Evolutionary conservation across 2,113 vertebrate genomes (phyloP).

Genomic region (Delphinapterus leucas): DNA sequence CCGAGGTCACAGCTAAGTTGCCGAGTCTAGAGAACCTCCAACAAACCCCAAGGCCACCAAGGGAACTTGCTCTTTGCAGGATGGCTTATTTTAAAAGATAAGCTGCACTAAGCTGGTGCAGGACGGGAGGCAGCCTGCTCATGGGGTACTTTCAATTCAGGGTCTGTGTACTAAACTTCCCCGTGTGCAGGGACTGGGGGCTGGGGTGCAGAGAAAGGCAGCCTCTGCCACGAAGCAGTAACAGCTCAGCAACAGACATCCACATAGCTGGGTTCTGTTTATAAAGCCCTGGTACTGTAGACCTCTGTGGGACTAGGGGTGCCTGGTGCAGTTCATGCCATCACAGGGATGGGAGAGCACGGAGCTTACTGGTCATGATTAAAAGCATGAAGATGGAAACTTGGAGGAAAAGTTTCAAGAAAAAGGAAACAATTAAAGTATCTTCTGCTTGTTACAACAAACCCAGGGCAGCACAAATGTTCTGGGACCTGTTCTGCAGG

Average conservation of each 20-base stretch:
- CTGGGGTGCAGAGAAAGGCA: not conserved
- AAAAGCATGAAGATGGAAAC: not conserved
- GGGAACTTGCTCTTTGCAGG: not conserved
- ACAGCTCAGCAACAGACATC: not conserved
- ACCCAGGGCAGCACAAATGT: not conserved
- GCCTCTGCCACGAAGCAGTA: not conserved
- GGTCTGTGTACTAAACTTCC: not conserved
- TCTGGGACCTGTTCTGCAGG: not conserved
- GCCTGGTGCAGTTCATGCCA: too few species aligned
- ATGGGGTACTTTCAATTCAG: not conserved
- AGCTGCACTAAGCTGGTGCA: not conserved
- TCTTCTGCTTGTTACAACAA: not conserved
- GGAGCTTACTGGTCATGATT: not conserved
- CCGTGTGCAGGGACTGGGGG: not conserved
- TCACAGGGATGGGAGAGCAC: not conserved
- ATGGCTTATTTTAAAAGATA: not conserved
- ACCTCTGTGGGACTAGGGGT: not conserved
- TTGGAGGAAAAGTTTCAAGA: not conserved
- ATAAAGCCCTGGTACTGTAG: not conserved
- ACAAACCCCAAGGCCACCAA: constrained; percentile 26
- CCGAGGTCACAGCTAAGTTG: constrained; percentile 61
- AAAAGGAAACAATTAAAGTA: not conserved
- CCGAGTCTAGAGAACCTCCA: constrained; percentile 19
- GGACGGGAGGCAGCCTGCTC: not conserved
- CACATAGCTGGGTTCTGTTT: not conserved